phyloP scores from a whole-genome alignment of 1,140 invertebrate species.

The Araneus ventricosus region DNA sequence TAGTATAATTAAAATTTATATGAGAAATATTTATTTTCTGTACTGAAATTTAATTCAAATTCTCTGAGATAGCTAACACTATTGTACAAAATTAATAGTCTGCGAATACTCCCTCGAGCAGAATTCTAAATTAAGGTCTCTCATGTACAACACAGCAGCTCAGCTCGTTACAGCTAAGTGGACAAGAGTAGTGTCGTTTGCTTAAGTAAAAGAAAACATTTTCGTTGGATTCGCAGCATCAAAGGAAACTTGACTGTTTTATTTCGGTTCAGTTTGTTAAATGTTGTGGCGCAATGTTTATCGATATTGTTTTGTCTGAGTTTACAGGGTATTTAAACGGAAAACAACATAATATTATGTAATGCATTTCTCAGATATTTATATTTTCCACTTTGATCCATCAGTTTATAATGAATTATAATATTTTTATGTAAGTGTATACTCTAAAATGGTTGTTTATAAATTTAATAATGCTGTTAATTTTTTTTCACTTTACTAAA shows the following conservation, averaged over 20 bases:
- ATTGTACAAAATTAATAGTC: not conserved
- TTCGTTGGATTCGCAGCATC: not conserved
- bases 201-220: conserved; percentile 15
- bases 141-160: not conserved
- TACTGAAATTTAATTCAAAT: not conserved
- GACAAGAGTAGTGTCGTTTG: not conserved
- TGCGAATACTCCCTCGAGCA: not conserved
- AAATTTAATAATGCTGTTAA: too few species aligned
- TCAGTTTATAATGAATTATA: too few species aligned
- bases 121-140: not conserved
- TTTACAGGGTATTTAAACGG: not conserved
- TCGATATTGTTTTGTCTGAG: not conserved
- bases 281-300: not conserved
- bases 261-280: not conserved
- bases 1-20: not conserved
- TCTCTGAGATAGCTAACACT: not conserved
- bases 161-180: not conserved
- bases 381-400: too few species aligned
- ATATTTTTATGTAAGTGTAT: too few species aligned
- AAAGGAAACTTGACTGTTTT: not conserved
- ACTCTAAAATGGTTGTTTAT: too few species aligned
- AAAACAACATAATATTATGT: too few species aligned
- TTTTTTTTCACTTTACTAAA: too few species aligned
- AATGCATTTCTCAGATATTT: too few species aligned
- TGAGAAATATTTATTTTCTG: not conserved